Percentiles rank a stretch among this genome's conserved stretches.
These are phyloP conservation scores for Coelogynopora nodosa DNA, from an alignment of 2,888 invertebrate species.

Conservation along the genomic window DNA sequence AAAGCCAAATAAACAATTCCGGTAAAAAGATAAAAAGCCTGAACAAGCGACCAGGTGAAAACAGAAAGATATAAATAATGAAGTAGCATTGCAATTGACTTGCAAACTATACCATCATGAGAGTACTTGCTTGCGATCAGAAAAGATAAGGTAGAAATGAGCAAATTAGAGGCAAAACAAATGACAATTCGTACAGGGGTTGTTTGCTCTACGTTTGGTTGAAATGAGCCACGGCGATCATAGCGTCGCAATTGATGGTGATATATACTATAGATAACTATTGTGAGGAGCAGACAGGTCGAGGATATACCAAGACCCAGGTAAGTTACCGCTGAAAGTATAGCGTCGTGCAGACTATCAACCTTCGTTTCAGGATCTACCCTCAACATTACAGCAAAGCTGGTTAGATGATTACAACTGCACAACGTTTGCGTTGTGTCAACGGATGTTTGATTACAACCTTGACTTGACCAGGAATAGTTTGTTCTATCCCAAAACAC, in stretches of 20 bases:
- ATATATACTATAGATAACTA: not conserved
- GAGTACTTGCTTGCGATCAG: not conserved
- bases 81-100: not conserved
- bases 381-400: not conserved
- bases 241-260: not conserved
- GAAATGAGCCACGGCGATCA: not conserved
- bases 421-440: not conserved
- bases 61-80: conserved; percentile 3
- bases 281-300: not conserved
- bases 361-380: not conserved
- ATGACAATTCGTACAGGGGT: not conserved
- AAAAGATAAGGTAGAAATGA: not conserved
- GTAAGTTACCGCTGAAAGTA: not conserved
- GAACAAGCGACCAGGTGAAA: not conserved
- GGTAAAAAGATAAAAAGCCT: not conserved
- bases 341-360: not conserved
- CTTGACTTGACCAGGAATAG: not conserved
- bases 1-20: not conserved
- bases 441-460: not conserved
- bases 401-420: not conserved
- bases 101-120: not conserved
- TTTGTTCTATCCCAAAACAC: not conserved
- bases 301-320: not conserved
- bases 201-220: not conserved
- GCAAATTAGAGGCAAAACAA: not conserved